Evolutionary conservation across 2,888 invertebrate species (phyloP).

Genomic region (Nematopogon swammerdamellus): DNA sequence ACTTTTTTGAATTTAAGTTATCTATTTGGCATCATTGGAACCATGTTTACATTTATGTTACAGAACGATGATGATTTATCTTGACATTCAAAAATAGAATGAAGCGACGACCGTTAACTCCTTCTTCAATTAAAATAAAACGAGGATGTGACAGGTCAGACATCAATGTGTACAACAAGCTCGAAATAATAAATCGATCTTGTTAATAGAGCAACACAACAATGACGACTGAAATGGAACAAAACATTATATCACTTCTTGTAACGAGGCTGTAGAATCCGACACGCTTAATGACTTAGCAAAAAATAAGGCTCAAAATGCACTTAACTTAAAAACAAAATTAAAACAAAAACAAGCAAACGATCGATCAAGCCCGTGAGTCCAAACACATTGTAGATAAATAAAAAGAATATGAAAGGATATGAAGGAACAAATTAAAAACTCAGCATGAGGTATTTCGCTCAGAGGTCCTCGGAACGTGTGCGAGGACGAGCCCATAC

Average conservation of each 20-base stretch:
- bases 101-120: too few relatives aligned
- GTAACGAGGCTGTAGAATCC: background rate
- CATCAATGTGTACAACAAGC: too few relatives aligned
- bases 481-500: constrained; percentile 17
- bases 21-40: too few relatives aligned
- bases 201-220: background rate
- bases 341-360: constrained; percentile 35
- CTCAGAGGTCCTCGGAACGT: constrained; percentile 1
- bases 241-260: background rate
- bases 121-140: too few relatives aligned
- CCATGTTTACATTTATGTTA: too few relatives aligned
- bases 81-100: too few relatives aligned
- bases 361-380: constrained; percentile 43
- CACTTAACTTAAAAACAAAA: constrained; percentile 21
- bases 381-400: constrained; percentile 43
- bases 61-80: too few relatives aligned
- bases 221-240: background rate
- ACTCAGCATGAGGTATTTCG: constrained; percentile 45
- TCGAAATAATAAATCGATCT: too few relatives aligned
- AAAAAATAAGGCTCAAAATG: background rate
- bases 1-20: too few relatives aligned
- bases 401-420: constrained; percentile 38
- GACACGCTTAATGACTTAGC: background rate
- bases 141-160: too few relatives aligned
- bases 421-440: constrained; percentile 53